Percentiles rank a stretch among this genome's conserved stretches.
Evolutionary conservation across 1,140 invertebrate genomes (phyloP).

Genomic region (Matsumurasca onukii): DNA sequence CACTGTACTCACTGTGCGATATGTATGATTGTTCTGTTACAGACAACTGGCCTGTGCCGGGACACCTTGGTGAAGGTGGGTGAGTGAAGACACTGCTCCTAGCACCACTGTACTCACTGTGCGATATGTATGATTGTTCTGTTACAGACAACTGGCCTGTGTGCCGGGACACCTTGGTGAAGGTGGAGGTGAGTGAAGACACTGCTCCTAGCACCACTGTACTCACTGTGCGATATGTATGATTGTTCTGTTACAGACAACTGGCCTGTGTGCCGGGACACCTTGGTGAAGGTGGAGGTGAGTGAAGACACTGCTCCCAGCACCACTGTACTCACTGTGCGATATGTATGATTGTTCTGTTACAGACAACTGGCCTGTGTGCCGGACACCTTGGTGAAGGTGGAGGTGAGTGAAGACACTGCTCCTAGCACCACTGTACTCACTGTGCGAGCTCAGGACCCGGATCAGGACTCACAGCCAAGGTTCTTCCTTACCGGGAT

Average conservation of each 20-base stretch:
- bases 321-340: slow-evolving; percentile 67
- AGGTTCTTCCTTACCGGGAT: slow-evolving; percentile 78
- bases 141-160: slow-evolving; percentile 78
- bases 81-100: too few species aligned
- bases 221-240: slow-evolving; percentile 67
- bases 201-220: slow-evolving; percentile 71
- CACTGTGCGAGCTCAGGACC: slow-evolving; percentile 74
- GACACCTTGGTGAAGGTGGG: slow-evolving; percentile 68
- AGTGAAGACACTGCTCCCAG: slow-evolving; percentile 77
- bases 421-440: slow-evolving; percentile 70
- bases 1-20: slow-evolving; percentile 67
- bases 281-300: slow-evolving; percentile 67
- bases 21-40: too few species aligned
- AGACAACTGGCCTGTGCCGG: slow-evolving; percentile 81
- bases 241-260: too few species aligned
- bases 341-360: too few species aligned
- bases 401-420: slow-evolving; percentile 70
- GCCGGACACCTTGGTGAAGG: slow-evolving; percentile 69
- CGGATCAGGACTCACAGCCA: slow-evolving; percentile 75
- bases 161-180: slow-evolving; percentile 73
- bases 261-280: slow-evolving; percentile 73
- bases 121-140: too few species aligned
- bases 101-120: too few species aligned
- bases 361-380: slow-evolving; percentile 78
- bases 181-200: slow-evolving; percentile 69